Base-by-base conservation (phyloP, 2,888 invertebrate species). In the Gymnoscelis rufifasciata region DNA sequence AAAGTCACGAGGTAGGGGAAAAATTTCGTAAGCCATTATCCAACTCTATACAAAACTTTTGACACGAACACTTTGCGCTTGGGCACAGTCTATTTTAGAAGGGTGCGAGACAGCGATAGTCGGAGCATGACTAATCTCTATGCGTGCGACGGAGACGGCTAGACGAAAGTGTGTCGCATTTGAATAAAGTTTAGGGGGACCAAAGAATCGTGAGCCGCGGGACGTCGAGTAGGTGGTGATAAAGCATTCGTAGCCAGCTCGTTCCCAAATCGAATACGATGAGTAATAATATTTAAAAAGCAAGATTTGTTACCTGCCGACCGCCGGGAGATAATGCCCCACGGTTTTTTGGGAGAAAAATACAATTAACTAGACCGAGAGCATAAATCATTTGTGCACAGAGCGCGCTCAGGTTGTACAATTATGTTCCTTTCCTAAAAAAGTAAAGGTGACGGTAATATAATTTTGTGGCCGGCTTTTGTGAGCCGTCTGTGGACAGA, bases 161-260 rank as follows among this genome's bases (percentile, higher is more conserved):
- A 79, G 74, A 79, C 62, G 67, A 76, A 77, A 79, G 79, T 80
- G 75, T 79, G 83, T 79, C 79, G 81, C 81, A 83, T 84, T 82
- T 81, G 81, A 83, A 83, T 83, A 83, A 84, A 84, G 82, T 87
- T 87, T 87, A 79, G 83, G 88, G 86, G 87, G 79, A 81, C 82
- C 76, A 76, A 72, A 80, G 73, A 81, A 73, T 75, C 72, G 76
- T 77, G 80, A 84, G 65, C 86, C 72, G 76, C 84, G 86, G 87
- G 87, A 83, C 69, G 79, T 79, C 84, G 84, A 88, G 86, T 88
- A 87, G 89, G 89, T 88, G 89, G 89, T 84, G 86, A 86, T 88
- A 87, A 87, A 88, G 84, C 86, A 87, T 88, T 82, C 83, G 84
- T 80, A 83, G 83, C 75, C 74, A 74, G 79, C 76, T 74, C 78